Base-by-base conservation (phyloP, 2,888 invertebrate species). In the Torymus aiolomorphi region DNA sequence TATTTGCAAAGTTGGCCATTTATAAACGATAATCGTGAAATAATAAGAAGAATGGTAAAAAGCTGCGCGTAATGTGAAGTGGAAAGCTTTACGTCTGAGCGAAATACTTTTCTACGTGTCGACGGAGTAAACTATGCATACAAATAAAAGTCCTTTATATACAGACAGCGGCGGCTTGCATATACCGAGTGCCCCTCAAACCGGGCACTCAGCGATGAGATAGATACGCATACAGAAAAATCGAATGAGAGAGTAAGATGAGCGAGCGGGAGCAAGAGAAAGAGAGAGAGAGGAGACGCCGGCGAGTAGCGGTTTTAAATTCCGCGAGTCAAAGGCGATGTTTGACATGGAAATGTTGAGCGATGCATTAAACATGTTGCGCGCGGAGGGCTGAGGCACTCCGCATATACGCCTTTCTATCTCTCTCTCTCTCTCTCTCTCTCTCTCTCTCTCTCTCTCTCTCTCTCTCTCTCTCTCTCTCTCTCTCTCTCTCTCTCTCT, bases 261-360 rank as follows among this genome's bases (percentile, higher is more conserved):
- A 13, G 49, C 13, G 49, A 61, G 8, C 49, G 59, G 18, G 10
- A 57, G 57, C 11, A 59, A 31, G 52, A 24, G 52, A 56, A 12
- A 73, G 24, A 13, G 5, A 56, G 57, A 56, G 31, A 12, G 1
- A 42, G 59, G 24, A 42, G 24, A 20, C 13, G 24, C 2, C 14
- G 42, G 20, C 74, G 83, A 83, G 83, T 83, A 85, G 87, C 85
- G 87, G 87, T 88, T 90, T 89, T 86, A 89, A 89, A 90, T 90
- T 90, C 88, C 88, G 86, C 87, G 87, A 88, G 89, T 89, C 89
- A 90, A 90, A 89, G 90, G 89, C 89, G 86, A 89, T 90, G 90
- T 90, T 90, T 90, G 90, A 90, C 90, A 90, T 90, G 90, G 90
- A 89, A 90, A 90, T 90, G 88, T 87, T 86, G 87, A 87, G 72